These are phyloP conservation scores for Lutjanus campechanus DNA, from an alignment of 2,797 vertebrate species.

Conservation along the genomic window DNA sequence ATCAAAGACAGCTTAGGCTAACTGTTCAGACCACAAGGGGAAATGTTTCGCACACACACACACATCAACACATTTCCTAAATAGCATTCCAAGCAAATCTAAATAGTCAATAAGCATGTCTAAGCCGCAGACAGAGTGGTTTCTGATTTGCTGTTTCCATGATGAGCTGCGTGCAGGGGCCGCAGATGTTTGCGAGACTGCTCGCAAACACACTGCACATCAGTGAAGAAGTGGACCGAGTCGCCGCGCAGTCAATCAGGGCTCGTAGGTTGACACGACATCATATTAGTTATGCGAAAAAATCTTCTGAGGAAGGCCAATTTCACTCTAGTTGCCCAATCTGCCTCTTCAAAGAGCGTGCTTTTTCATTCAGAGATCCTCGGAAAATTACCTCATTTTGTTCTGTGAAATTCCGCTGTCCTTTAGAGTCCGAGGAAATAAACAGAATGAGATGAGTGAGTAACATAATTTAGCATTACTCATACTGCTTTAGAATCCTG, in stretches of 20 bases:
- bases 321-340: neutral
- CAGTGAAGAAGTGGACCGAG: neutral
- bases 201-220: slow-evolving; percentile 10
- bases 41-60: no score
- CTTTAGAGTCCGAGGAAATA: neutral
- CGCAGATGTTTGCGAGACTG: neutral
- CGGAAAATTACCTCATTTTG: neutral
- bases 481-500: neutral
- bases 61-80: neutral
- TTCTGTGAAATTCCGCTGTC: neutral
- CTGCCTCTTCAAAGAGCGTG: neutral
- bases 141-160: slow-evolving; percentile 28
- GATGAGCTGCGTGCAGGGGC: neutral
- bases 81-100: slow-evolving; percentile 2
- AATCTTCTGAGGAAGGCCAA: neutral
- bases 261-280: neutral
- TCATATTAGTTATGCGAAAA: neutral
- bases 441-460: slow-evolving; percentile 2
- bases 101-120: slow-evolving; percentile 12
- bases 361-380: neutral
- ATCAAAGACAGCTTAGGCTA: neutral
- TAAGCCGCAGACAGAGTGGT: slow-evolving; percentile 3
- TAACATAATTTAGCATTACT: neutral
- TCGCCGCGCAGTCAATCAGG: neutral
- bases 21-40: neutral